Conservation (phyloP, 2,797 vertebrate species). For the Peromyscus nudipes region DNA sequence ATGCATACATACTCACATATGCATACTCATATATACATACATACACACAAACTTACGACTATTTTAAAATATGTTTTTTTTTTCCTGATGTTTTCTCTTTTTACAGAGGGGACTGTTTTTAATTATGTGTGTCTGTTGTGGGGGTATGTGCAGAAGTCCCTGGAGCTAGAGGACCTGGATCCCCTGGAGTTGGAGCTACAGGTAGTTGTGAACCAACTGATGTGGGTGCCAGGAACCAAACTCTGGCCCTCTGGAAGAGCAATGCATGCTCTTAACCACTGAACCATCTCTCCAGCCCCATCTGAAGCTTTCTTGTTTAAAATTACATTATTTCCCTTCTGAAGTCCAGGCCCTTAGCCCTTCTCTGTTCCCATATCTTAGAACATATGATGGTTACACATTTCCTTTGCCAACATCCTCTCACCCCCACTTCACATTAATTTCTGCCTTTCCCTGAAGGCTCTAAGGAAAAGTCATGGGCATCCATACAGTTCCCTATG, state of each 20-base stretch:
- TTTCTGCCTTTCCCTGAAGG: background rate
- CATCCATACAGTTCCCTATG: background rate
- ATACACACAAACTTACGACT: background rate
- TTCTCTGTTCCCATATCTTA: background rate
- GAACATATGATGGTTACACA: background rate
- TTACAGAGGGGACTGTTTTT: background rate
- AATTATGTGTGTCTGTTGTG: background rate
- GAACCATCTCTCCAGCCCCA: background rate
- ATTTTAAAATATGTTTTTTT: background rate
- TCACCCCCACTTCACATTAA: background rate
- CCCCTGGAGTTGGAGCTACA: background rate
- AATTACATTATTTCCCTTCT: background rate
- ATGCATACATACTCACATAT: background rate
- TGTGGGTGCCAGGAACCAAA: background rate
- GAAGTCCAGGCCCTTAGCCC: background rate
- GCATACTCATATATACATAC: background rate
- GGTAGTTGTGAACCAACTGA: background rate
- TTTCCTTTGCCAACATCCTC: slow-evolving; percentile 2
- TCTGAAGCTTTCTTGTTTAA: background rate
- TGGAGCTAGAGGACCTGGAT: background rate
- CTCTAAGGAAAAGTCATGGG: background rate
- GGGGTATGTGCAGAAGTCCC: background rate
- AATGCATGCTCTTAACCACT: background rate
- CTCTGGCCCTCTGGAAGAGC: too few relatives aligned
- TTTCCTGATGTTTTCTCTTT: slow-evolving; percentile 29